Evolutionary conservation across 35 echinoderm and acorn worm genomes (phyloP), one percentile per base, ranked within the genome.

Genomic region (Chiridota heheva): DNA sequence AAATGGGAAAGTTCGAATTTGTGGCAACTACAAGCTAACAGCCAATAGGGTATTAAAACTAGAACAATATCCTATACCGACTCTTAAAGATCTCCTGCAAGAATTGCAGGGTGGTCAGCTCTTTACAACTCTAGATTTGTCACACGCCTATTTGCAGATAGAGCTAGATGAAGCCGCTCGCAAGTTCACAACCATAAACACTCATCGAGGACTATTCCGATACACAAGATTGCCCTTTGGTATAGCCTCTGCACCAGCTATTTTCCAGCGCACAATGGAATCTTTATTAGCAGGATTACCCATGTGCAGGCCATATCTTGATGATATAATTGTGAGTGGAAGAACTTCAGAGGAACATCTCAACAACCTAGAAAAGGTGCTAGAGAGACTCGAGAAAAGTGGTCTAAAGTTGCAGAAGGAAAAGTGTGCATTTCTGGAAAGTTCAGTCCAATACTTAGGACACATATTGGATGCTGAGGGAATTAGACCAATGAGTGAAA

Each of bases 141-240:
- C 84, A 2, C 69, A 78, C 7, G 84, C 90, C 1, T 93, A 87
- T 44, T 78, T 69, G 17, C 84, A 93, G 47, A 59, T 93, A 31
- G 74, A 88, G 36, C 44, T 92, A 36, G 81, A 85, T 27, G 73
- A 79, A 64, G 43, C 62, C 26, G 81, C 86, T 1, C 35, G 74
- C 32, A 66, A 85, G 20, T 89, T 79, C 46, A 77, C 81, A 30
- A 85, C 73, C 8, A 82, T 86, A 18, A 86, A 86, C 61, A 96
- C 86, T 0, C 81, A 96, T 45, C 24, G 58, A 8, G 91, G 86
- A 63, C 43, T 90, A 32, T 90, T 58, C 26, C 65, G 53, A 45
- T 96, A 86, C 57, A 86, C 67, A 10, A 80, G 86, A 35, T 60
- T 90, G 53, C 74, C 87, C 0, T 90, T 96, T 86, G 87, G 74